Percentiles rank a stretch among this genome's conserved stretches.
Conservation (phyloP, 64 coral and sea anemone species). For the Pachyseris speciosa region DNA sequence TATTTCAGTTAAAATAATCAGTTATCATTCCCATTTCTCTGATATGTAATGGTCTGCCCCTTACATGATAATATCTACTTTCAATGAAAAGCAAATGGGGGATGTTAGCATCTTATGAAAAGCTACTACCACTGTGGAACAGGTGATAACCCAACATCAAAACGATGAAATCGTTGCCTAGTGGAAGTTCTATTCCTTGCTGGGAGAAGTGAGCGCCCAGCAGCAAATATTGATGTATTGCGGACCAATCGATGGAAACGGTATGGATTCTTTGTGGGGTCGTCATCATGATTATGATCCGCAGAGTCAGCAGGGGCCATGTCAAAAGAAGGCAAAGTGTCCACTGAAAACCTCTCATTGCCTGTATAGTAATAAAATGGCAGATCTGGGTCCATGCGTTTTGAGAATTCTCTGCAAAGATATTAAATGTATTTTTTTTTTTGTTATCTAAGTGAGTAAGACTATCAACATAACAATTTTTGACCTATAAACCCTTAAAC, state of each 20-base stretch:
- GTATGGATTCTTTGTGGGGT: not conserved
- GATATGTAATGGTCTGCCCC: too few relatives aligned
- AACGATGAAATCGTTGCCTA: conserved; percentile 8
- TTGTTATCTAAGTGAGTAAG: too few relatives aligned
- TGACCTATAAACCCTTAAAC: too few relatives aligned
- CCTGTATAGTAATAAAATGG: conserved; percentile 49
- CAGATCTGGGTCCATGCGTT: conserved; percentile 47
- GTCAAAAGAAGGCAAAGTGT: conserved; percentile 4
- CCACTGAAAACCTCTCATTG: conserved; percentile 36
- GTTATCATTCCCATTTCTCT: too few relatives aligned
- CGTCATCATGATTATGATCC: not conserved
- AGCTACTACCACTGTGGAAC: too few relatives aligned
- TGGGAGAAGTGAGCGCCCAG: conserved; percentile 32
- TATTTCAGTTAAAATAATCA: too few relatives aligned
- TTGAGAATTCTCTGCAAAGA: conserved; percentile 34
- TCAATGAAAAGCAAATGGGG: too few relatives aligned
- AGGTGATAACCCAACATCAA: not conserved
- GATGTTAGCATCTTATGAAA: too few relatives aligned
- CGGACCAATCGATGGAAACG: not conserved
- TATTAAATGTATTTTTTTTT: not conserved
- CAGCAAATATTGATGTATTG: conserved; percentile 39
- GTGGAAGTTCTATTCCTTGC: conserved; percentile 12
- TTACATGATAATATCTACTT: too few relatives aligned
- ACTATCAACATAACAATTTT: too few relatives aligned
- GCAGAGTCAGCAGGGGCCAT: not conserved